Conservation (phyloP, 2,113 vertebrate genomes). For the Anolis carolinensis region DNA sequence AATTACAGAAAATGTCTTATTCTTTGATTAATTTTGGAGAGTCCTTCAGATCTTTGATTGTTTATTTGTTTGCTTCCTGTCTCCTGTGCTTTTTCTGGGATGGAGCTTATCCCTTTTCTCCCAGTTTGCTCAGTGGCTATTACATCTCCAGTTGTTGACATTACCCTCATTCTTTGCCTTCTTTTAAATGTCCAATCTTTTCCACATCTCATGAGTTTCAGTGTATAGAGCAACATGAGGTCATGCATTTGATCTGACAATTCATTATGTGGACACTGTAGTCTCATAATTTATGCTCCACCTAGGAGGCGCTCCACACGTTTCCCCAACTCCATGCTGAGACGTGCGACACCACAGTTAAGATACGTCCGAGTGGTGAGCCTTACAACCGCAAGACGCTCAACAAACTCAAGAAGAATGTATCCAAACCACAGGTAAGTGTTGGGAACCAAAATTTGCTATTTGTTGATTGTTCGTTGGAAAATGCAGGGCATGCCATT, state of each 20-base stretch:
- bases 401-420: constrained; percentile 90
- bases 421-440: constrained; percentile 88
- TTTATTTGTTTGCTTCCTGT: background rate
- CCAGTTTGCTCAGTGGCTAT: background rate
- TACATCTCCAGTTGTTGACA: background rate
- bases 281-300: background rate
- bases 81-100: background rate
- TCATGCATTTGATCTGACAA: background rate
- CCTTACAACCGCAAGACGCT: constrained; percentile 94
- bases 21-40: too few relatives aligned
- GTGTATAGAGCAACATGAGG: background rate
- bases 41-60: too few relatives aligned
- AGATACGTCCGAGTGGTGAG: constrained; percentile 83
- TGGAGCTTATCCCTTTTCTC: background rate
- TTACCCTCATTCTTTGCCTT: background rate
- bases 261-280: background rate
- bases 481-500: background rate
- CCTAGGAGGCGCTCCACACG: constrained; percentile 84
- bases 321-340: constrained; percentile 84
- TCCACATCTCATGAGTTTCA: too few relatives aligned
- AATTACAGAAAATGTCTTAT: too few relatives aligned
- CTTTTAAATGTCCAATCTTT: background rate
- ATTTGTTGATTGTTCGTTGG: background rate
- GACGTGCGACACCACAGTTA: constrained; percentile 81
- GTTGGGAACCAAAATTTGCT: background rate